Conservation (phyloP, 2,113 vertebrate species). For the Bujurquina vittata region DNA sequence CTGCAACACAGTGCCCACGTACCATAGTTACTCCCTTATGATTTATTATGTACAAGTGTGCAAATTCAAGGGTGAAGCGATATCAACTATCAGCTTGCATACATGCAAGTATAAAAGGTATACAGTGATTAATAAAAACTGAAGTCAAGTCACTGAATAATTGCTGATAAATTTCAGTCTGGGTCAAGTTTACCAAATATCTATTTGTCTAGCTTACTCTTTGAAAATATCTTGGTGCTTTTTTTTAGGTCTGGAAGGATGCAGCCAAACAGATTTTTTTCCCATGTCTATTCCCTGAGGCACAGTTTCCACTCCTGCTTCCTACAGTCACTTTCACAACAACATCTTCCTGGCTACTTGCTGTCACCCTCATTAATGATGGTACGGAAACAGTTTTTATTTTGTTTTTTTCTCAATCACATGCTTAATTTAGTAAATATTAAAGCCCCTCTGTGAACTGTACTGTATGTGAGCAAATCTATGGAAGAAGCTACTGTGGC, state of each 20-base stretch:
- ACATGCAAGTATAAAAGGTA: too few relatives aligned
- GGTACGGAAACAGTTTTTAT: conserved; percentile 31
- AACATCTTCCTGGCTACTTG: conserved; percentile 85
- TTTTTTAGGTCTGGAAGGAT: conserved; percentile 91
- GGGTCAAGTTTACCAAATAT: background rate
- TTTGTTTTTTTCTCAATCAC: too few relatives aligned
- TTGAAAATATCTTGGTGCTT: background rate
- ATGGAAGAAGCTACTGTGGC: too few relatives aligned
- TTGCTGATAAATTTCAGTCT: background rate
- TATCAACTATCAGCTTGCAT: background rate
- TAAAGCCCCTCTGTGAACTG: too few relatives aligned
- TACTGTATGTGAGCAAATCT: too few relatives aligned
- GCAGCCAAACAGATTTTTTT: conserved; percentile 93
- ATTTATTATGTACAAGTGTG: background rate
- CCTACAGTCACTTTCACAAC: conserved; percentile 81
- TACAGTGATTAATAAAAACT: too few relatives aligned
- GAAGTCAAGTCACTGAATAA: background rate
- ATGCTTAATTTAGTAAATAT: too few relatives aligned
- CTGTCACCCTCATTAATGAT: conserved; percentile 89
- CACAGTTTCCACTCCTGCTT: conserved; percentile 89
- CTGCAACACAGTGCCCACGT: background rate
- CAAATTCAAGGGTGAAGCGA: background rate
- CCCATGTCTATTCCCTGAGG: conserved; percentile 92
- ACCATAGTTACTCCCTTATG: background rate
- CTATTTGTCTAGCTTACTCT: background rate